Base-by-base conservation (phyloP, 2,888 invertebrate species). In the Hypomecis atomaria region DNA sequence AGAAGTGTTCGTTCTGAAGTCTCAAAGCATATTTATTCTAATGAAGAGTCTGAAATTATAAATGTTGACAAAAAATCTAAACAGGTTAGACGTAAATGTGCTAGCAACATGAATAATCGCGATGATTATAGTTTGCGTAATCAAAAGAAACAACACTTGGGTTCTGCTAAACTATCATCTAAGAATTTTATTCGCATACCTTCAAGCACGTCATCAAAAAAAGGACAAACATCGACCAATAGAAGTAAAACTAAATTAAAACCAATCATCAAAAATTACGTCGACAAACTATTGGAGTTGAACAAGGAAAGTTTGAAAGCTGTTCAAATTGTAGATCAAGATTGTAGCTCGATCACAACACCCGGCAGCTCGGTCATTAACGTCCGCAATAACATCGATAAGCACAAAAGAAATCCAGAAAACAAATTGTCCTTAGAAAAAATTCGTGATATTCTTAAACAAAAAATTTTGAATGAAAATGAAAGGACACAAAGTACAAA, bases 301-400 rank as follows among this genome's bases (percentile, higher is more conserved):
- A 92, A 89, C 64, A 88, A 78, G 72, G 84, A 87, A 73, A 87
- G 88, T 2, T 71, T 90, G 23, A 88, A 86, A 77, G 89, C 89
- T 6, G 77, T 92, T 53, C 84, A 92, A 77, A 82, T 93, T 44
- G 82, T 87, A 23, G 86, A 87, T 67, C 89, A 90, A 77, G 89
- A 92, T 59, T 92, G 93, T 66, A 93, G 93, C 72, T 82, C 87
- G 1, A 85, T 91, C 4, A 76, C 85, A n/a, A 93, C 93, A 10
- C 93, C 93, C 13, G 83, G 87, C 5, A 93, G 92, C 71, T 93
- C 93, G 0, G 83, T 93, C 57, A 83, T 93, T 40, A 87, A 92
- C 67, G 79, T 86, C 0, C 79, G 86, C 9, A 79, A 76, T 42
- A 93, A 93, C 74, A 66, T 81, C 10, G 72, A 78, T 48, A 73